Evolutionary conservation across 2,888 invertebrate species (phyloP).

Genomic region (Stegophylla sp.): DNA sequence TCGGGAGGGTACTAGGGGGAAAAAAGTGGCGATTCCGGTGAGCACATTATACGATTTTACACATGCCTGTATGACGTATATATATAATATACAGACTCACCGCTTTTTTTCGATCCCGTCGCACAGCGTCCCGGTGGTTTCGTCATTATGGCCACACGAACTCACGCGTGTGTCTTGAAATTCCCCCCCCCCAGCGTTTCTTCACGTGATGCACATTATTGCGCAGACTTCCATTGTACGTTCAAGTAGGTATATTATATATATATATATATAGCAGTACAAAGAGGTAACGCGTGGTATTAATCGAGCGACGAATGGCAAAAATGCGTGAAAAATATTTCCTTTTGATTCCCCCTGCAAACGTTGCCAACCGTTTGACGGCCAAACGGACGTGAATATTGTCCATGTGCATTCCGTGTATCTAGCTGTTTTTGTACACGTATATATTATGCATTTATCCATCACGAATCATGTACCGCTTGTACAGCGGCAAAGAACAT

Average conservation of each 20-base stretch:
- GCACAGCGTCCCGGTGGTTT: neutral
- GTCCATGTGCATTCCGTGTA: neutral
- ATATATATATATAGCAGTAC: too few species aligned
- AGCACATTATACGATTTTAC: neutral
- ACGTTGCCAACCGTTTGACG: neutral
- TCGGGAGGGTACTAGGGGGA: neutral
- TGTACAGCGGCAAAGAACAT: too few species aligned
- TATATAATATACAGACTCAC: too few species aligned
- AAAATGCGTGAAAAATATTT: neutral
- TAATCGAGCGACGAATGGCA: neutral
- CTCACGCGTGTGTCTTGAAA: neutral
- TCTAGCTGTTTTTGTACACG: neutral
- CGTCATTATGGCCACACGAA: neutral
- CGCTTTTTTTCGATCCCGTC: neutral
- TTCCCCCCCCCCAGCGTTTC: neutral
- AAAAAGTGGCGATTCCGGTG: neutral
- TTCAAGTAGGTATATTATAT: neutral
- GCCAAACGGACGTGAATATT: neutral
- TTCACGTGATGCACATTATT: neutral
- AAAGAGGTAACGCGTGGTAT: too few species aligned
- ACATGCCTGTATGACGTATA: too few species aligned
- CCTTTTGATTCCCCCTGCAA: neutral
- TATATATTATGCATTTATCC: too few species aligned
- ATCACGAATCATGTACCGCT: too few species aligned
- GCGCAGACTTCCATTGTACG: neutral